Conservation (phyloP, 2,888 invertebrate genomes). For the Melanophora roralis region DNA sequence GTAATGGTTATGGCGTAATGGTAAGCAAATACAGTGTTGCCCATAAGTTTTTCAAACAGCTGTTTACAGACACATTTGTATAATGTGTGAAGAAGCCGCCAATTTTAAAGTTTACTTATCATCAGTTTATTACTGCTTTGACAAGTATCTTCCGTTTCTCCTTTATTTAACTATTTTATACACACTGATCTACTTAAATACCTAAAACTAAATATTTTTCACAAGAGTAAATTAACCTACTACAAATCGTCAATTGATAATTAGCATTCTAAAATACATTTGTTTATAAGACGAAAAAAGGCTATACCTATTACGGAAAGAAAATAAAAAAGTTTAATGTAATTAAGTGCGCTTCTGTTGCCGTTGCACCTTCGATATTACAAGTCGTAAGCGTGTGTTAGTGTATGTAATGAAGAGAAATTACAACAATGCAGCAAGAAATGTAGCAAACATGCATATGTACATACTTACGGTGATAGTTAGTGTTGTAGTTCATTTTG, state of each 20-base stretch:
- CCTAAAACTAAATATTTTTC: constrained; percentile 31
- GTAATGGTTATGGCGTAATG: too few species aligned
- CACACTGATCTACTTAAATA: background rate
- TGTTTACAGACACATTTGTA: too few species aligned
- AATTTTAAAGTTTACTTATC: too few species aligned
- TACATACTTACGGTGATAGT: background rate
- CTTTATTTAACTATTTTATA: background rate
- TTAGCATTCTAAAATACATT: constrained; percentile 12
- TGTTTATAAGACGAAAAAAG: constrained; percentile 26
- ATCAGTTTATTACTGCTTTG: too few species aligned
- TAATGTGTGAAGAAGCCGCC: too few species aligned
- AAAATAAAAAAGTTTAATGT: constrained; percentile 43
- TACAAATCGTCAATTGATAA: constrained; percentile 26
- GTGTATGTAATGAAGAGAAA: constrained; percentile 23
- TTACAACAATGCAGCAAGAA: constrained; percentile 35
- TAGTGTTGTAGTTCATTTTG: constrained; percentile 46
- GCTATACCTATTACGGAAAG: background rate
- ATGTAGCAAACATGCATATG: constrained; percentile 32
- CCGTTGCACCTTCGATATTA: constrained; percentile 54
- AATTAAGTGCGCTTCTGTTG: constrained; percentile 59
- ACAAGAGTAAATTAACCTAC: constrained; percentile 21
- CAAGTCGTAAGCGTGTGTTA: constrained; percentile 33
- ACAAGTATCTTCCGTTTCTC: too few species aligned
- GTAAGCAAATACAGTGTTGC: too few species aligned
- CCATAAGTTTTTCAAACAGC: too few species aligned